Conservation (phyloP, 2,113 vertebrate genomes). For the Apodemus sylvaticus region DNA sequence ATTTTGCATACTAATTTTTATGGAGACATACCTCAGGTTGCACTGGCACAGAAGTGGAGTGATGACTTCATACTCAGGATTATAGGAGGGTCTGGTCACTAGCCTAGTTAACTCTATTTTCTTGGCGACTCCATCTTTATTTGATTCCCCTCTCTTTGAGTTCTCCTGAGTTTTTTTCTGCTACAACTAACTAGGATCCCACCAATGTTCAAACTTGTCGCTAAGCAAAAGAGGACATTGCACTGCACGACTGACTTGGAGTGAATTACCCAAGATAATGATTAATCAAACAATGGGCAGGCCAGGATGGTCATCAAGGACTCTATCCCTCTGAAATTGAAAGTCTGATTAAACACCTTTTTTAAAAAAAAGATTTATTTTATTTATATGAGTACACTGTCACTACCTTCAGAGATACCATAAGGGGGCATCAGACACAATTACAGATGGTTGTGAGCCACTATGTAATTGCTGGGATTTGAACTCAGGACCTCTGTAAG, state of each 20-base stretch:
- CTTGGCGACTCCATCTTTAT: neutral
- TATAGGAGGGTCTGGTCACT: neutral
- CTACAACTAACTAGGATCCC: neutral
- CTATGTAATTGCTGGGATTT: no score
- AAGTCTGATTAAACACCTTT: neutral
- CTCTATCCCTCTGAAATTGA: neutral
- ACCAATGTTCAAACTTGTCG: neutral
- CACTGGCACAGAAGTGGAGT: neutral
- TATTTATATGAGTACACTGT: no score
- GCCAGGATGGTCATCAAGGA: neutral
- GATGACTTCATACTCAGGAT: neutral
- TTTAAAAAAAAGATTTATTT: no score
- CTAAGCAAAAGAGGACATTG: neutral
- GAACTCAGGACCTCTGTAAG: no score
- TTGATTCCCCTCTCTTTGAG: neutral
- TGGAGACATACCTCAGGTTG: neutral
- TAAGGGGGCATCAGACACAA: no score
- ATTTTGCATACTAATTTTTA: neutral
- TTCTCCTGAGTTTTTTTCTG: neutral
- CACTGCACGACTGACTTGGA: neutral
- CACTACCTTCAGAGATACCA: no score
- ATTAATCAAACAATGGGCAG: neutral
- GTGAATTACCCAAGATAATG: neutral
- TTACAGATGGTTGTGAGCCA: no score
- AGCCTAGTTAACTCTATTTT: neutral